Evolutionary conservation across 2,797 vertebrate species (phyloP), one percentile per base, ranked within the genome.

Genomic region (Distichodus sexfasciatus): DNA sequence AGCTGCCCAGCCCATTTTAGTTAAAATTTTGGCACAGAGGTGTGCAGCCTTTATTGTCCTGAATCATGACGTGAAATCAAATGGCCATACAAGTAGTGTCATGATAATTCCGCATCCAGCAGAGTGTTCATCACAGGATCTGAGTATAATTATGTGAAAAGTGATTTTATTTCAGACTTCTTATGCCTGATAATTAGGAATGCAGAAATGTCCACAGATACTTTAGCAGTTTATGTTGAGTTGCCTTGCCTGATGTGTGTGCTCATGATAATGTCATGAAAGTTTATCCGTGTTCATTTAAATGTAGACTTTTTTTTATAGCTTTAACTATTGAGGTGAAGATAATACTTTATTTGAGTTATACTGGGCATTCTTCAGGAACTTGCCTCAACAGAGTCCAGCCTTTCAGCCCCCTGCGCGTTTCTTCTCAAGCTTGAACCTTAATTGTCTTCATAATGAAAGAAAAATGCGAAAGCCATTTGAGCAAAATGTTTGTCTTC

Each of bases 401-500:
- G n/a, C 15, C 40, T 31, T 60, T 15, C 8, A 63, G 40, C 29
- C 6, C 5, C 50, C 15, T 57, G 8, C n/a, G 6, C 6, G 9
- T 60, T 40, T 46, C 65, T 44, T 60, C 28, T 11, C 5, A 21
- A 6, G 17, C 28, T 19, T 19, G 17, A 28, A 8, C 11, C 12
- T 2, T 72, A 47, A 53, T 26, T 44, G 33, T 65, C 12, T 63
- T 48, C 10, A n/a, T 75, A 74, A 71, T 51, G 12, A 51, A 74
- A 64, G 41, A 33, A 69, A 73, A 76, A 78, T 66, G 57, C 29
- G 43, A 62, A 40, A 58, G 24, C 44, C 19, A 38, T 35, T 66
- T 38, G n/a, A 14, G 36, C 38, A 55, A 57, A 72, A 51, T 71
- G 44, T 81, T 76, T 80, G 28, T 69, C 43, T 71, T 70, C 15